These are phyloP conservation scores for Gasterosteus nipponicus DNA, from an alignment of 2,113 vertebrate species.

Conservation along the genomic window DNA sequence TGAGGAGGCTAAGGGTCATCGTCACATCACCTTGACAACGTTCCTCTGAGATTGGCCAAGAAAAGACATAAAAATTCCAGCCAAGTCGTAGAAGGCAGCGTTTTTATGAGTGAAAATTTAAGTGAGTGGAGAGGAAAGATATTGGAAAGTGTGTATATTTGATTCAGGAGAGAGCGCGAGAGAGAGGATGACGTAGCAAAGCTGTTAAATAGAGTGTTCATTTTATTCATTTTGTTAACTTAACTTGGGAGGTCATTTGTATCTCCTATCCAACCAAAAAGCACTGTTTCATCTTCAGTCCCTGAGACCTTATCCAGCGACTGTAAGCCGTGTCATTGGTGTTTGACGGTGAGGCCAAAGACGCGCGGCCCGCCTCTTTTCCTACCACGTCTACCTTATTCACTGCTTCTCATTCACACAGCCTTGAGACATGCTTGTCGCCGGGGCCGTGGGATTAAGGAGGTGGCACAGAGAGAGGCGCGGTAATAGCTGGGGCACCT, in stretches of 20 bases:
- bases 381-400: constrained; percentile 15
- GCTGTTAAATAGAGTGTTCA: constrained; percentile 43
- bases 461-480: constrained; percentile 42
- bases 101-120: constrained; percentile 64
- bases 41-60: constrained; percentile 55
- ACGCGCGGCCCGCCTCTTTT: not conserved
- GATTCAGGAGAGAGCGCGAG: constrained; percentile 40
- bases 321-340: not conserved
- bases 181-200: constrained; percentile 34
- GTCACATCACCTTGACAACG: constrained; percentile 63
- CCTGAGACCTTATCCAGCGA: not conserved
- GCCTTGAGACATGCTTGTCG: constrained; percentile 53
- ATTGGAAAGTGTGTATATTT: constrained; percentile 30
- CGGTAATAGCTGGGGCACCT: constrained; percentile 56
- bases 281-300: not conserved
- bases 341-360: constrained; percentile 2
- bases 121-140: constrained; percentile 40
- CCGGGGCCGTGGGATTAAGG: constrained; percentile 44
- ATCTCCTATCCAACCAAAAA: constrained; percentile 23
- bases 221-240: constrained; percentile 29
- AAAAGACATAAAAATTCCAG: constrained; percentile 59
- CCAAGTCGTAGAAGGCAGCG: constrained; percentile 42
- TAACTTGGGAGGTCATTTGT: constrained; percentile 38
- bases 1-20: constrained; percentile 58
- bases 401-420: constrained; percentile 31